A percentile compares a stretch with the other conserved stretches of the same genome.
Conservation (phyloP, 2,888 invertebrate species). For the Fragum whitleyi region DNA sequence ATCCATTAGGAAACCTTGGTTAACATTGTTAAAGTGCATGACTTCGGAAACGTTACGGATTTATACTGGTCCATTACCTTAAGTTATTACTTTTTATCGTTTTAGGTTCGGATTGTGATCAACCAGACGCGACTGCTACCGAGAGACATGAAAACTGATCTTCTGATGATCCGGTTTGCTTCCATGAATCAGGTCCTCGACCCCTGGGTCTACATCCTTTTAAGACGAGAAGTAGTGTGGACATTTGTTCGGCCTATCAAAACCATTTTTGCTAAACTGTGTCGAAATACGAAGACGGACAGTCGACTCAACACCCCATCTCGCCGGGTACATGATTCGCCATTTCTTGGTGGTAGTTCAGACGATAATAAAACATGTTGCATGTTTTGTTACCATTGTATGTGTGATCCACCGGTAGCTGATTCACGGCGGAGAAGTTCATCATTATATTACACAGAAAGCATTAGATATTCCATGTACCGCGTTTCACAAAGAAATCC, state of each 20-base stretch:
- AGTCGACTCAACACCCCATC: not conserved
- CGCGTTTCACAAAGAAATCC: conserved; percentile 20
- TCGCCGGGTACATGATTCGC: conserved; percentile 14
- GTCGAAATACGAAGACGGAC: not conserved
- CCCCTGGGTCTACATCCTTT: conserved; percentile 85
- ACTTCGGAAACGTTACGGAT: too few relatives aligned
- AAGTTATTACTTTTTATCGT: conserved; percentile 18
- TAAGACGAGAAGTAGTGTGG: conserved; percentile 79
- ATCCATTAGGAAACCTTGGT: too few relatives aligned
- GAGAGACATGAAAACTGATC: conserved; percentile 68
- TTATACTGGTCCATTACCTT: too few relatives aligned
- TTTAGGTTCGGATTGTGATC: conserved; percentile 69
- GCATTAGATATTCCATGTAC: conserved; percentile 17
- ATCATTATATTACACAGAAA: conserved; percentile 8
- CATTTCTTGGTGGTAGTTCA: conserved; percentile 18
- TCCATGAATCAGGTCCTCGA: conserved; percentile 84
- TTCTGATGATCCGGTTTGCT: conserved; percentile 81
- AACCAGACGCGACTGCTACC: conserved; percentile 69
- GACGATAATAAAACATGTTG: conserved; percentile 69
- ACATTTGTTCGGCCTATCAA: conserved; percentile 65
- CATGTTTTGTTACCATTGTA: conserved; percentile 71
- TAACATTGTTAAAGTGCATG: too few relatives aligned
- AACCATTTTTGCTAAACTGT: conserved; percentile 41
- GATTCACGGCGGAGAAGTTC: not conserved
- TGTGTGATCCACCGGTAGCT: conserved; percentile 70